These are phyloP conservation scores for Glyphotaelius pellucidus DNA, from an alignment of 2,888 invertebrate species.

Conservation along the genomic window DNA sequence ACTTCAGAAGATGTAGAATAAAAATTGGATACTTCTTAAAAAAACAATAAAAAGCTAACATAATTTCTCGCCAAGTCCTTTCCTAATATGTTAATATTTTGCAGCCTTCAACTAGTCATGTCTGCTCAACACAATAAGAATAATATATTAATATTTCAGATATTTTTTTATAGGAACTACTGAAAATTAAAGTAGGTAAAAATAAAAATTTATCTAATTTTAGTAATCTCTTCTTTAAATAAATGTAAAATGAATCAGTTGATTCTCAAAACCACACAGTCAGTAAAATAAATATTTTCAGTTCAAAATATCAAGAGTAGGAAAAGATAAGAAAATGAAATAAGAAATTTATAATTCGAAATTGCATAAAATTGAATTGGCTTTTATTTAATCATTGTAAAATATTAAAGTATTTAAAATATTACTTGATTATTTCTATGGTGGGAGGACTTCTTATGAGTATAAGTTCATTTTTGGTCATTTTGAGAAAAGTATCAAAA, in stretches of 20 bases:
- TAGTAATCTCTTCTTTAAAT: neutral
- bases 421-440: neutral
- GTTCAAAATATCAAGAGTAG: neutral
- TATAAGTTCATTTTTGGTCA: no score
- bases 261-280: neutral
- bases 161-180: constrained; percentile 43
- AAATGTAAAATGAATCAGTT: neutral
- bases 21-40: neutral
- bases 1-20: constrained; percentile 2
- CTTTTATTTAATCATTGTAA: neutral
- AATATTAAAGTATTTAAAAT: neutral
- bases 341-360: neutral
- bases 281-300: neutral
- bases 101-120: neutral
- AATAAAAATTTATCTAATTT: neutral
- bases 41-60: neutral
- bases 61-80: neutral
- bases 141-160: constrained; percentile 4
- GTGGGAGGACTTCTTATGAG: no score
- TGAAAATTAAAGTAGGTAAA: constrained; percentile 11
- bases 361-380: neutral
- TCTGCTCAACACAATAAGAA: constrained; percentile 27
- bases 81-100: neutral
- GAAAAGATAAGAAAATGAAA: neutral
- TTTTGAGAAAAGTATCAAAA: no score